These are phyloP conservation scores for Agrotis exclamationis DNA, from an alignment of 2,888 invertebrate genomes.

Conservation along the genomic window DNA sequence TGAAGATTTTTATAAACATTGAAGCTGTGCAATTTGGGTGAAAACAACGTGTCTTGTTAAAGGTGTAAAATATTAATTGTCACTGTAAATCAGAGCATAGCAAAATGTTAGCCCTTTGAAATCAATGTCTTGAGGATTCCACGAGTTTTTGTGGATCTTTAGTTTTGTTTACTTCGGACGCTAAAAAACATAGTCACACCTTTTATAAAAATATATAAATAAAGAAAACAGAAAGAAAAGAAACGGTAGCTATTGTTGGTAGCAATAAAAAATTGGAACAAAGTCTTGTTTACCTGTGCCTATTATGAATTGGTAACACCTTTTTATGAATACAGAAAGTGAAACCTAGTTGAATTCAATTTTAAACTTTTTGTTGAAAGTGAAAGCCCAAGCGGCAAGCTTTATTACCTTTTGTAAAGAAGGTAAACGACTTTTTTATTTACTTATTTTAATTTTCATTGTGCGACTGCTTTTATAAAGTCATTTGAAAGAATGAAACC, in stretches of 20 bases:
- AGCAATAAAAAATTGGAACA: slow-evolving; percentile 67
- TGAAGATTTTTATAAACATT: no score
- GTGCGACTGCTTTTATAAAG: slow-evolving; percentile 24
- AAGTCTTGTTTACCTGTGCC: slow-evolving; percentile 72
- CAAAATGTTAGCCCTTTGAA: slow-evolving; percentile 7
- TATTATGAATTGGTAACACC: slow-evolving; percentile 69
- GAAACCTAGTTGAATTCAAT: slow-evolving; percentile 73
- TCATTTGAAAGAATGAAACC: slow-evolving; percentile 7
- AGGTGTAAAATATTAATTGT: background rate
- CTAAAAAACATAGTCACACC: slow-evolving; percentile 46
- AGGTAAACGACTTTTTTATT: slow-evolving; percentile 55
- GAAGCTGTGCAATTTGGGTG: no score
- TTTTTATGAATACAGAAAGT: slow-evolving; percentile 80
- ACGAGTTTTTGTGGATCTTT: slow-evolving; percentile 10
- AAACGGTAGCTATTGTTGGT: slow-evolving; percentile 69
- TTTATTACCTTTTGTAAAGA: slow-evolving; percentile 66
- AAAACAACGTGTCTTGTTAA: no score
- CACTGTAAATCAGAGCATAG: background rate
- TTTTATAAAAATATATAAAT: slow-evolving; percentile 53
- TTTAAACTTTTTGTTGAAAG: slow-evolving; percentile 82
- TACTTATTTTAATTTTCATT: slow-evolving; percentile 50
- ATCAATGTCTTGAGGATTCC: slow-evolving; percentile 1
- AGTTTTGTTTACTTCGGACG: slow-evolving; percentile 57
- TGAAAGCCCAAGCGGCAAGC: slow-evolving; percentile 75
- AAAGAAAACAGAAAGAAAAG: slow-evolving; percentile 53